Percentiles rank a stretch among this genome's conserved stretches.
Evolutionary conservation across 2,797 vertebrate species (phyloP).

Genomic region (Pseudomugil gertrudae): DNA sequence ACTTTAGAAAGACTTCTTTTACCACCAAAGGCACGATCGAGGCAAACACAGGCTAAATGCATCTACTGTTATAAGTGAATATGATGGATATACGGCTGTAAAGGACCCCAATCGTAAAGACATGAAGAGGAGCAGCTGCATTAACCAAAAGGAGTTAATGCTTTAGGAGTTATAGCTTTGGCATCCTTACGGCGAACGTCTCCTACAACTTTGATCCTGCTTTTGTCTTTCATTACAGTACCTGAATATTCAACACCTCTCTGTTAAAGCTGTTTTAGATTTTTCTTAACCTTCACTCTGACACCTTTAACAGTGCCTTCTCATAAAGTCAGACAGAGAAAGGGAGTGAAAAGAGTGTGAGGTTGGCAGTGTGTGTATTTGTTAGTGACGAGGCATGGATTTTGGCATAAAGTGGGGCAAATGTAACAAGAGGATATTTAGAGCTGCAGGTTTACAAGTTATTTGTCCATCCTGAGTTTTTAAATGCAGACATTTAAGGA

Average conservation of each 20-base stretch:
- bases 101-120: conserved; percentile 35
- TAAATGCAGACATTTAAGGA: conserved; percentile 13
- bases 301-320: conserved; percentile 19
- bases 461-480: conserved; percentile 3
- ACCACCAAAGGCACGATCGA: conserved; percentile 9
- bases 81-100: conserved; percentile 20
- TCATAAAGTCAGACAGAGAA: conserved; percentile 1
- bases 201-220: conserved; percentile 27
- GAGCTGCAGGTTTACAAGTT: conserved; percentile 6
- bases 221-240: conserved; percentile 48
- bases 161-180: conserved; percentile 16
- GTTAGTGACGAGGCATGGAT: conserved; percentile 13
- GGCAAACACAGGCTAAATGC: conserved; percentile 21
- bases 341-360: conserved; percentile 7
- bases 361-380: conserved; percentile 18
- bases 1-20: conserved; percentile 5
- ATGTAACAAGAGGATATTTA: conserved; percentile 12
- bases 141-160: conserved; percentile 44
- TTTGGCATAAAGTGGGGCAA: conserved; percentile 4
- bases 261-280: conserved; percentile 4
- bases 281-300: conserved; percentile 15
- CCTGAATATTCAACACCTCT: conserved; percentile 60
- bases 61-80: conserved; percentile 36
- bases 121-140: conserved; percentile 37
- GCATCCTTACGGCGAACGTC: conserved; percentile 32